Base-by-base conservation (phyloP, 2,797 vertebrate species). In the Paedocypris micromegethes region DNA sequence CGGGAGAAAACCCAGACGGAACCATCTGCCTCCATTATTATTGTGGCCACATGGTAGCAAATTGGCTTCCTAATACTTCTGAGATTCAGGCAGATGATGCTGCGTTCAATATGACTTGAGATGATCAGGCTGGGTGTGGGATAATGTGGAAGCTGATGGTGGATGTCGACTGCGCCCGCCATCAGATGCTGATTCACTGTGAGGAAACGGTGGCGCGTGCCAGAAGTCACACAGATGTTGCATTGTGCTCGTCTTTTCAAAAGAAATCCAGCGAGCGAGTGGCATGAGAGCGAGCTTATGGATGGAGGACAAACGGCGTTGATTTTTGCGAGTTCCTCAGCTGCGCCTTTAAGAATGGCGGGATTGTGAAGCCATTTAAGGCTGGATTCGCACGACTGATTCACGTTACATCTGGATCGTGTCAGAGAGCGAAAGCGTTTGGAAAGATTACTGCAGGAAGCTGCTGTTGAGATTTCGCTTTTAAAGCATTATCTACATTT, bases 251-350 rank as follows among this genome's bases (percentile, higher is more conserved):
- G 37, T 75, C 76, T 67, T 77, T 77, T 72, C 59, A 60, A 70
- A 71, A 75, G 62, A 58, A 63, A 44, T 46, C 58, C 45, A 51
- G 50, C 47, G 42, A 69, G 74, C 56, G 72, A 59, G 75, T 58
- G 64, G 53, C n/a, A 23, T 52, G 43, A 64, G 58, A 71, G 70
- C 53, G 73, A 78, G 77, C 68, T 61, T 56, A 76, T 68, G 57
- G 62, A 72, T 73, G 2, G 64, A 80, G 75, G 74, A 84, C 81
- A 84, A 85, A 79, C 58, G 37, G 61, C 57, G 82, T 80, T 84
- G 80, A 84, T 75, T 79, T 70, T 72, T 64, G 71, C 23, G 64
- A 47, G 79, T 70, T 81, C 77, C 75, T 78, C 80, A 71, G 79
- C 78, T 83, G 83, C 70, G 64, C 56, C n/a, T 67, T 77, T 73